phyloP scores from a whole-genome alignment of 2,113 vertebrate genomes.

The Toxotes jaculatrix region DNA sequence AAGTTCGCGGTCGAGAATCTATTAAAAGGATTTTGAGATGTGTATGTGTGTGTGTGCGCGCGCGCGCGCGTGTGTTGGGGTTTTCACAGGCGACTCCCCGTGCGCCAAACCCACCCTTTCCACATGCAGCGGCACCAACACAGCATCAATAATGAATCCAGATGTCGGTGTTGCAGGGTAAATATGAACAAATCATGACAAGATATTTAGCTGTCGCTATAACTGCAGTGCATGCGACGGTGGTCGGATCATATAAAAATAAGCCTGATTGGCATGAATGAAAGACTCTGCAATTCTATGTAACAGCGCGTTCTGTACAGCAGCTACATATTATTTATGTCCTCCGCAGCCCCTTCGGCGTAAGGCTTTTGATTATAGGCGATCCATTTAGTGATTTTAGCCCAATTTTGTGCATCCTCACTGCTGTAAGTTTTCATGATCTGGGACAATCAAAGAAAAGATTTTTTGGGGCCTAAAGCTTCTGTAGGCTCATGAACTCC shows the following conservation, averaged over 20 bases:
- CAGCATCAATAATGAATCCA: slow-evolving; percentile 76
- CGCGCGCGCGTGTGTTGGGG: slow-evolving; percentile 20
- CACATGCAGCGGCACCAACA: slow-evolving; percentile 73
- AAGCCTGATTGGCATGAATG: slow-evolving; percentile 41
- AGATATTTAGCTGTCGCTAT: slow-evolving; percentile 4
- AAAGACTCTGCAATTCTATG: slow-evolving; percentile 43
- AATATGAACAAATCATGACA: slow-evolving; percentile 39
- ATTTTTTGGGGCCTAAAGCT: slow-evolving; percentile 49
- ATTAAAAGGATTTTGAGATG: slow-evolving; percentile 5
- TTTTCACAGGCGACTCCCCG: slow-evolving; percentile 68
- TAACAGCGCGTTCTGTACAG: slow-evolving; percentile 51
- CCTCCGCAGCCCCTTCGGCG: slow-evolving; percentile 73
- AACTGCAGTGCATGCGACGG: not conserved
- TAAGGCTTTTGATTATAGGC: slow-evolving; percentile 41
- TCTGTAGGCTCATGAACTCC: slow-evolving; percentile 40
- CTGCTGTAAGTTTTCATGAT: slow-evolving; percentile 41
- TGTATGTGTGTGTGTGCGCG: slow-evolving; percentile 1
- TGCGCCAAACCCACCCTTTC: slow-evolving; percentile 77
- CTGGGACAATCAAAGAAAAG: slow-evolving; percentile 53
- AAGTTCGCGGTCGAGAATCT: slow-evolving; percentile 11
- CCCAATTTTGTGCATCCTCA: slow-evolving; percentile 13
- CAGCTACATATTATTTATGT: slow-evolving; percentile 79
- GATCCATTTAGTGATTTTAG: slow-evolving; percentile 10
- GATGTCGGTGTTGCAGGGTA: slow-evolving; percentile 60
- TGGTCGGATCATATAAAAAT: slow-evolving; percentile 13